Evolutionary conservation across 2,113 vertebrate species (phyloP).

Genomic region (Pontoporia blainvillei): DNA sequence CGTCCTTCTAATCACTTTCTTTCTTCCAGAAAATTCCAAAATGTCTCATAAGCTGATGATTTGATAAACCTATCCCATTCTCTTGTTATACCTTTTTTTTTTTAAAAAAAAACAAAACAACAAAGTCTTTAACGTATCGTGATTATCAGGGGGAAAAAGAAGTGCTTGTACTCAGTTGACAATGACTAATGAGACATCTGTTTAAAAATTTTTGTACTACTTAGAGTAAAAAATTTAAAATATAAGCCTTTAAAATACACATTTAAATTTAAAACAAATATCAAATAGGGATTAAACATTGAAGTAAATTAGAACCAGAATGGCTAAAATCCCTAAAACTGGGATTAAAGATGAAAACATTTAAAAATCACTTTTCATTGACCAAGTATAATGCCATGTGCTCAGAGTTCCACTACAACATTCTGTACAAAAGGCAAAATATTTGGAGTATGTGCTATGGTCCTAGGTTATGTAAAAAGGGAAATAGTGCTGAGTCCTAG

Average conservation of each 20-base stretch:
- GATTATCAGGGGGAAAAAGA: neutral
- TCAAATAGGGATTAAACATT: neutral
- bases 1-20: neutral
- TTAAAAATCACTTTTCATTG: conserved; percentile 30
- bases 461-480: neutral
- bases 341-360: neutral
- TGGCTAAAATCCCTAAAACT: neutral
- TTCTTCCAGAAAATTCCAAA: neutral
- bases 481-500: neutral
- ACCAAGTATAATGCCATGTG: neutral
- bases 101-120: too few relatives aligned
- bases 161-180: neutral
- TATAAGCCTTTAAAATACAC: neutral
- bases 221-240: conserved; percentile 13
- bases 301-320: conserved; percentile 5
- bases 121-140: neutral
- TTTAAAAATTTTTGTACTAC: neutral
- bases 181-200: neutral
- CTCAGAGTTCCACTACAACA: neutral
- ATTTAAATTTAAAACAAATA: conserved; percentile 12
- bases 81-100: neutral
- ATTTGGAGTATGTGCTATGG: neutral
- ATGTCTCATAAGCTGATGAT: neutral
- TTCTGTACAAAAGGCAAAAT: conserved; percentile 1
- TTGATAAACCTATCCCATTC: neutral